Conservation (phyloP, 2,113 vertebrate species). For the Xiphorhynchus elegans region DNA sequence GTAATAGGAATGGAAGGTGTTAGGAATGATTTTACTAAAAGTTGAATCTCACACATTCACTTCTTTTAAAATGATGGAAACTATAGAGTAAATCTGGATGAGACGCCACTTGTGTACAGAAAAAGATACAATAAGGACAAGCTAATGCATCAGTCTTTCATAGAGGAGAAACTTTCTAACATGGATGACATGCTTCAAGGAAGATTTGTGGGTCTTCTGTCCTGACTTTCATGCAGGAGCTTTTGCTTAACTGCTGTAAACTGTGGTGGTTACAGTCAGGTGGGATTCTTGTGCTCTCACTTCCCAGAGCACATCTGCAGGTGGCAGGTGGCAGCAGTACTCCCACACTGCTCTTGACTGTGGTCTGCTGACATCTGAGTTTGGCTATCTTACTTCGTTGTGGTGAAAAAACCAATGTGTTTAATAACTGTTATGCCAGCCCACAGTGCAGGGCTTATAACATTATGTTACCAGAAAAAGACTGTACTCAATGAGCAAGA, state of each 20-base stretch:
- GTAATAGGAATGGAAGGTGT: not conserved
- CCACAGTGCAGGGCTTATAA: not conserved
- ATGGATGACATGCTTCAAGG: not conserved
- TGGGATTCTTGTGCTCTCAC: not conserved
- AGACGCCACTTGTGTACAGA: rapidly evolving
- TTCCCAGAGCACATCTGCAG: not conserved
- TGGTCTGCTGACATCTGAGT: not conserved
- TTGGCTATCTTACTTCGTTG: not conserved
- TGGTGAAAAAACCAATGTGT: rapidly evolving
- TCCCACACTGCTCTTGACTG: rapidly evolving
- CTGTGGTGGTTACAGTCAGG: not conserved
- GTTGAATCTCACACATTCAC: not conserved
- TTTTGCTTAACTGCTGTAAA: not conserved
- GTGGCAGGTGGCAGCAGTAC: not conserved
- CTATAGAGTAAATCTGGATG: not conserved
- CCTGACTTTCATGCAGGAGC: not conserved
- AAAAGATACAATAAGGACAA: not conserved
- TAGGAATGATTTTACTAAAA: not conserved
- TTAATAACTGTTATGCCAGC: not conserved
- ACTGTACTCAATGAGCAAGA: not conserved
- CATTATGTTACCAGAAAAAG: not conserved
- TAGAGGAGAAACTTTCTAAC: not conserved
- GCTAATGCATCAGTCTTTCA: not conserved
- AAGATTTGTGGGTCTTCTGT: not conserved
- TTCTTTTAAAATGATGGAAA: not conserved